Percentiles rank a stretch among this genome's conserved stretches.
Conservation (phyloP, 2,797 vertebrate species). For the Acipenser oxyrinchus region DNA sequence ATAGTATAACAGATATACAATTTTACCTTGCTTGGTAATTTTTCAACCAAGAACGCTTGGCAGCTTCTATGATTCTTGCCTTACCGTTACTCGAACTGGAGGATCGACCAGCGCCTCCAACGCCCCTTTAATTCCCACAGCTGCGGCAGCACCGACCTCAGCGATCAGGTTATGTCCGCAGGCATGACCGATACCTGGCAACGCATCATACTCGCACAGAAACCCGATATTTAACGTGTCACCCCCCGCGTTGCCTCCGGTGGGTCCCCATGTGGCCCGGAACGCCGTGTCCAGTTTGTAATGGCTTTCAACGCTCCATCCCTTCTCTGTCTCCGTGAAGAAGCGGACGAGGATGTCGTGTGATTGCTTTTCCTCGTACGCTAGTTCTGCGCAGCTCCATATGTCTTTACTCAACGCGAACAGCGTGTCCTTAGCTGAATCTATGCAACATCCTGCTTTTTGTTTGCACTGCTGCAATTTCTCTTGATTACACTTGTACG, state of each 20-base stretch:
- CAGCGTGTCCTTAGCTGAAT: constrained; percentile 49
- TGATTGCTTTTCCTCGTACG: constrained; percentile 62
- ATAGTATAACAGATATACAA: too few relatives aligned
- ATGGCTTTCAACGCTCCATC: constrained; percentile 64
- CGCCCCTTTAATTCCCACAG: constrained; percentile 61
- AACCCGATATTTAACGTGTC: constrained; percentile 56
- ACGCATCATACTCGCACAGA: constrained; percentile 81
- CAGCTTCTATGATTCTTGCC: not conserved
- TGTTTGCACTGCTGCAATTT: constrained; percentile 49
- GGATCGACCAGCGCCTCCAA: constrained; percentile 46
- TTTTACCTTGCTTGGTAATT: too few relatives aligned
- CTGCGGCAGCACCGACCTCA: constrained; percentile 70
- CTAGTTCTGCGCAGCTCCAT: constrained; percentile 72
- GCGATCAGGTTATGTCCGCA: constrained; percentile 87
- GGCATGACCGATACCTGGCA: constrained; percentile 74
- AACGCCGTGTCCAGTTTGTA: constrained; percentile 74
- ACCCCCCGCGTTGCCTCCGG: constrained; percentile 5
- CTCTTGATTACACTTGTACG: not conserved
- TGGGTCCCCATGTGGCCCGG: constrained; percentile 64
- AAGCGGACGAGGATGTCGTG: constrained; percentile 65
- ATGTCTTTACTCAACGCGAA: constrained; percentile 59
- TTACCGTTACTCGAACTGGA: constrained; percentile 44
- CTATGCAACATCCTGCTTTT: constrained; percentile 46
- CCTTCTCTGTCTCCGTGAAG: constrained; percentile 48
- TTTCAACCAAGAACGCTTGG: too few relatives aligned